Evolutionary conservation across 2,888 invertebrate genomes (phyloP).

Genomic region (Hypercompe scribonia): DNA sequence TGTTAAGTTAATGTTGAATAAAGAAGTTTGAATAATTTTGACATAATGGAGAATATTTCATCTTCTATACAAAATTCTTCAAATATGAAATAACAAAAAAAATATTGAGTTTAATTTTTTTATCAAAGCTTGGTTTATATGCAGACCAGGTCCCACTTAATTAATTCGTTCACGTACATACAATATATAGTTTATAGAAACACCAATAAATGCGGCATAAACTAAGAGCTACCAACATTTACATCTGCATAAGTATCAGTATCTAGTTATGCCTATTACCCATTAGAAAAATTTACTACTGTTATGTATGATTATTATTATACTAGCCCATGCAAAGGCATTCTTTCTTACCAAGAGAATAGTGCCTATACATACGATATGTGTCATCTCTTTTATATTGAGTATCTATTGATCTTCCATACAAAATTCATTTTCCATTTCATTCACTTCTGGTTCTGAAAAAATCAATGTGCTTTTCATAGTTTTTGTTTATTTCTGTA

Average conservation of each 20-base stretch:
- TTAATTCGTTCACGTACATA: not conserved
- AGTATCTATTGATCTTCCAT: not conserved
- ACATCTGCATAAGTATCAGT: not conserved
- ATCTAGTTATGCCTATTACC: not conserved
- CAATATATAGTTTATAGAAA: not conserved
- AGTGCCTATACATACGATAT: not conserved
- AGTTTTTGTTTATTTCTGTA: not conserved
- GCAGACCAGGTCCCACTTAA: not conserved
- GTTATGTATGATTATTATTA: slow-evolving; percentile 8
- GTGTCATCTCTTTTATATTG: not conserved
- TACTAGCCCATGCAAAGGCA: not conserved
- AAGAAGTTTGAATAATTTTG: not conserved
- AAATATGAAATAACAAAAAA: not conserved
- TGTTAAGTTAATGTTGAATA: slow-evolving; percentile 1
- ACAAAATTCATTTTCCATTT: not conserved
- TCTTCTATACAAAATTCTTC: not conserved
- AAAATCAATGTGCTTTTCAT: not conserved
- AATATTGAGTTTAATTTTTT: not conserved
- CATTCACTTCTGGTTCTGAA: not conserved
- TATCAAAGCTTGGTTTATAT: not conserved
- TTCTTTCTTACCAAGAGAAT: not conserved
- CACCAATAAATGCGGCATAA: not conserved
- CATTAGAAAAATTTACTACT: not conserved
- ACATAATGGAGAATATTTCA: not conserved
- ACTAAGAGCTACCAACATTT: not conserved